These are phyloP conservation scores for Pammene aurita DNA, from an alignment of 2,888 invertebrate genomes.

Conservation along the genomic window DNA sequence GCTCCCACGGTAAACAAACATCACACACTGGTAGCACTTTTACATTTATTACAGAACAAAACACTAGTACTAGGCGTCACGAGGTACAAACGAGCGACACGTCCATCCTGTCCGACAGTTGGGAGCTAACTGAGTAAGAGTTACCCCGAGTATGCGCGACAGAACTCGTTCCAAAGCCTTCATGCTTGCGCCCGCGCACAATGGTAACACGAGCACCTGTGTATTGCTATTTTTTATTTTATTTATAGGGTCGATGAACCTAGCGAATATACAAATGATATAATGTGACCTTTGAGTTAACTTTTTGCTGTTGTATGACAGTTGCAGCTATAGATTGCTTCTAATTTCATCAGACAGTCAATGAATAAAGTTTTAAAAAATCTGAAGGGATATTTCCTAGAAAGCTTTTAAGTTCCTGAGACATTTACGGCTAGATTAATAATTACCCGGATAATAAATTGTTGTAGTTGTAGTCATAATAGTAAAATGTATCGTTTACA, in stretches of 20 bases:
- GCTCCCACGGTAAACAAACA: conserved; percentile 59
- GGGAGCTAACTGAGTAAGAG: conserved; percentile 28
- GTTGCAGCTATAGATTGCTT: neutral
- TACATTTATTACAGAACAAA: conserved; percentile 31
- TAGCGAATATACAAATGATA: conserved; percentile 41
- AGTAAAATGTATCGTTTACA: no score
- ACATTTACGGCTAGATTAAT: no score
- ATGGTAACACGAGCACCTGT: conserved; percentile 73
- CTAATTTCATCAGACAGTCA: no score
- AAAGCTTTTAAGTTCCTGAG: no score
- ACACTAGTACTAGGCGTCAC: conserved; percentile 17
- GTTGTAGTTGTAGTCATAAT: no score
- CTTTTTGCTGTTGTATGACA: neutral
- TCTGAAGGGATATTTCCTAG: no score
- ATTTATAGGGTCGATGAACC: conserved; percentile 73
- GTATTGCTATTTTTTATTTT: conserved; percentile 63
- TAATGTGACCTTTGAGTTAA: conserved; percentile 32
- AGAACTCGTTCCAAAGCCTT: conserved; percentile 60
- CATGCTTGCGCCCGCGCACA: conserved; percentile 61
- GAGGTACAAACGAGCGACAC: neutral
- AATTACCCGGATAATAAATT: no score
- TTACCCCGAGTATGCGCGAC: conserved; percentile 9
- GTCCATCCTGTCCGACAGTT: neutral
- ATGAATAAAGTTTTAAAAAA: no score
- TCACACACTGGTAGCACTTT: conserved; percentile 29